Base-by-base conservation (phyloP, 2,888 invertebrate species). In the Abrostola triplasia region DNA sequence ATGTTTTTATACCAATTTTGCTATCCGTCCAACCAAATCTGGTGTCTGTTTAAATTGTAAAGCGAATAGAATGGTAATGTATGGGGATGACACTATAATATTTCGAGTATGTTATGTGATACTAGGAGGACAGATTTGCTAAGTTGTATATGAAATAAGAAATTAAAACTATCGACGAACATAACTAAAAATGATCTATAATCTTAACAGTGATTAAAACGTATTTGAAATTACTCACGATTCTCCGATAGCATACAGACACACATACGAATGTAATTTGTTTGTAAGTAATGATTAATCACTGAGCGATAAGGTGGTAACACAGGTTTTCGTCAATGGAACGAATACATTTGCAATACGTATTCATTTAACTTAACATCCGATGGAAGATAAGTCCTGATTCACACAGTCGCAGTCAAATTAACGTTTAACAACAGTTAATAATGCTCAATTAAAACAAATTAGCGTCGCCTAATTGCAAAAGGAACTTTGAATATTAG, bases 261-360 rank as follows among this genome's bases (percentile, higher is more conserved):
- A 24, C 24, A 40, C 24, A 53, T 41, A 42, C 53, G 49, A 12
- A 44, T 37, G 76, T 60, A 55, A 73, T 44, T 61, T 59, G 41
- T 59, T 75, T 48, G 55, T 62, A 71, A 63, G 64, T 59, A 76
- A 76, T 78, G 72, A 85, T 84, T 78, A 75, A 84, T 84, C 81
- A 79, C 59, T 57, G 51, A 63, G 60, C 66, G 72, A 74, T 73
- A 65, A 75, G 65, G 64, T 70, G 68, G 69, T 65, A 72, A 62
- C 50, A 11, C 72, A 48, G 72, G 72, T 80, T 70, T 68, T 66
- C 63, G 58, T 35, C 79, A 66, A 52, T 64, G 62, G 66, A 73
- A 70, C 68, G 59, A 65, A 70, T 74, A 65, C 60, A 75, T 74
- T 77, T 49, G 70, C 67, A 68, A 68, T 57, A 64, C 58, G 37